These are phyloP conservation scores for Leptosomus discolor DNA, from an alignment of 2,113 vertebrate genomes.

Conservation along the genomic window DNA sequence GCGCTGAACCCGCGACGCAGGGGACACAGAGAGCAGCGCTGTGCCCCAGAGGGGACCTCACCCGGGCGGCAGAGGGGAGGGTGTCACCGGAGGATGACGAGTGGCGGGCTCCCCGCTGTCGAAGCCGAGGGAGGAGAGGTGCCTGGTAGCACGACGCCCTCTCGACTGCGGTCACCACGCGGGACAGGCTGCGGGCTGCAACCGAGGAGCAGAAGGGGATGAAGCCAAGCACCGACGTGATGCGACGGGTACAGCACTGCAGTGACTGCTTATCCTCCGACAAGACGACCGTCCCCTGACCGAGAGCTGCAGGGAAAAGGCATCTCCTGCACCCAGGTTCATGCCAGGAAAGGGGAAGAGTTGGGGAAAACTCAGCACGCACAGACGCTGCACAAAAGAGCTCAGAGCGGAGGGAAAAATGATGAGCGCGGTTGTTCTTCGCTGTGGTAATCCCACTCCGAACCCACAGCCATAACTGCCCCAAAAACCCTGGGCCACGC, in stretches of 20 bases:
- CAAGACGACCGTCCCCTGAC: neutral
- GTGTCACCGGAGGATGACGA: neutral
- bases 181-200: accelerated
- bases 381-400: neutral
- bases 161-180: accelerated
- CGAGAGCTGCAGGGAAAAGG: neutral
- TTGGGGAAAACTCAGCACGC: neutral
- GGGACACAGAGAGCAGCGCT: neutral
- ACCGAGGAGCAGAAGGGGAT: accelerated
- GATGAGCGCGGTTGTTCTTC: neutral
- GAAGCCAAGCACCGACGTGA: accelerated
- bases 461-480: neutral
- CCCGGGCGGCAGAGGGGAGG: neutral
- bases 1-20: accelerated
- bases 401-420: neutral
- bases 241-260: neutral
- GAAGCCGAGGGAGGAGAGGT: neutral
- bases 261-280: neutral
- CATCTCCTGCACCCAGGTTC: accelerated
- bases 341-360: neutral
- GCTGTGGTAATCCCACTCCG: neutral
- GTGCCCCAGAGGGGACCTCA: neutral
- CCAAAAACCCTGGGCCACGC: accelerated
- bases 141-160: neutral
- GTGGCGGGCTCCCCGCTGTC: neutral